Evolutionary conservation across 1,140 invertebrate species (phyloP).

Genomic region (Acyrthosiphon pisum): DNA sequence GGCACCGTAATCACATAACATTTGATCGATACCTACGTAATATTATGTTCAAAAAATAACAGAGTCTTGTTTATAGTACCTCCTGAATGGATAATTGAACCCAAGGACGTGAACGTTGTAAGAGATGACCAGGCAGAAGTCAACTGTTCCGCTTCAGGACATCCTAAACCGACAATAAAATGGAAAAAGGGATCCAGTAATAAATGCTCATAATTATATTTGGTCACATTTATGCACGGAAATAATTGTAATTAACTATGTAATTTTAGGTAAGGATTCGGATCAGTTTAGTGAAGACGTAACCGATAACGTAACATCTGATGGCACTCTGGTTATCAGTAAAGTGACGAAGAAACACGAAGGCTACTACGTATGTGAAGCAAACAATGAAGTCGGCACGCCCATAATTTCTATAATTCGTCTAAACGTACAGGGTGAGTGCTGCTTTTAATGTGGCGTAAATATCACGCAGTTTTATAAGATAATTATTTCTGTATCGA

Average conservation of each 20-base stretch:
- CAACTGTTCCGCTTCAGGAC: conserved; percentile 66
- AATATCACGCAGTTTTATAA: too few relatives aligned
- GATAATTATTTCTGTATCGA: too few relatives aligned
- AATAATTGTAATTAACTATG: background rate
- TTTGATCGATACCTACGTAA: background rate
- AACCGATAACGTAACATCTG: conserved; percentile 52
- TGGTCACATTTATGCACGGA: background rate
- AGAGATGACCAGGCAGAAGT: conserved; percentile 59
- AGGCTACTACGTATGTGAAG: conserved; percentile 70
- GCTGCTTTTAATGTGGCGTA: background rate
- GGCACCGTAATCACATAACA: background rate
- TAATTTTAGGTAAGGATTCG: conserved; percentile 50
- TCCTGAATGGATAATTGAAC: conserved; percentile 68
- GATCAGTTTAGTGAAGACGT: conserved; percentile 50
- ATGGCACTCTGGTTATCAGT: conserved; percentile 67
- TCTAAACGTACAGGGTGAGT: conserved; percentile 72
- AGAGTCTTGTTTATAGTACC: conserved; percentile 64
- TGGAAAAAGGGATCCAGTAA: conserved; percentile 66
- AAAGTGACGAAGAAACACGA: conserved; percentile 68
- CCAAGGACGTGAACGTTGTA: conserved; percentile 65
- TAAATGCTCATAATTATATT: background rate
- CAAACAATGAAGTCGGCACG: conserved; percentile 71
- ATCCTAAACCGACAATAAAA: conserved; percentile 65
- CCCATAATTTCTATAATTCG: conserved; percentile 72
- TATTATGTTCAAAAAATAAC: background rate